Conservation (phyloP, 1,140 invertebrate species). For the Drosophila funebris region DNA sequence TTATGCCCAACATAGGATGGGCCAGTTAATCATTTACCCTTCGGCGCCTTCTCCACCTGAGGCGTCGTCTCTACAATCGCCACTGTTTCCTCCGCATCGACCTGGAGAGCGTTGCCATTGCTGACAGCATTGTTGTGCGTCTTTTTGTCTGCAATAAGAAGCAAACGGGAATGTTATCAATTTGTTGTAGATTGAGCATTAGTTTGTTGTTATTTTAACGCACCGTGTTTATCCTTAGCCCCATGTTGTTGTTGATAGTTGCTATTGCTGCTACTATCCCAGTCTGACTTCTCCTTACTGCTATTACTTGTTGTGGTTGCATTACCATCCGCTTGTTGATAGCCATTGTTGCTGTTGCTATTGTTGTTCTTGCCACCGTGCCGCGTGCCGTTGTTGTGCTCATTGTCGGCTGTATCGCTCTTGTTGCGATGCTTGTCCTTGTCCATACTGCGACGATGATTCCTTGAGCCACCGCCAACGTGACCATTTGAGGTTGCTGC, state of each 20-base stretch:
- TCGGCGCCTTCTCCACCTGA: conserved; percentile 69
- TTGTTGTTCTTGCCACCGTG: conserved; percentile 52
- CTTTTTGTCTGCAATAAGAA: conserved; percentile 60
- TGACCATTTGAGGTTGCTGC: conserved; percentile 79
- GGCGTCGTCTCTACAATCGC: conserved; percentile 48
- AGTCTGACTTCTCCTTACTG: conserved; percentile 79
- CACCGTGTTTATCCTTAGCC: conserved; percentile 68
- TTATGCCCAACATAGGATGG: neutral
- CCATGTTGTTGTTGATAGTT: conserved; percentile 63
- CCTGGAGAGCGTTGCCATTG: conserved; percentile 73
- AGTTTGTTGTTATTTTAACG: conserved; percentile 20
- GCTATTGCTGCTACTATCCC: conserved; percentile 65
- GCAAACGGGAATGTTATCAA: conserved; percentile 15
- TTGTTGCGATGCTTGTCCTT: conserved; percentile 81
- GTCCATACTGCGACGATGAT: conserved; percentile 78
- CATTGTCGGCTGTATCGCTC: conserved; percentile 56
- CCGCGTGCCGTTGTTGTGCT: conserved; percentile 61
- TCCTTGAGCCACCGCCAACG: conserved; percentile 59
- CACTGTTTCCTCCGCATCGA: conserved; percentile 63
- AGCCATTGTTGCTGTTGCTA: conserved; percentile 50
- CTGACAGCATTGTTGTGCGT: conserved; percentile 47
- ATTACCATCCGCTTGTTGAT: conserved; percentile 58
- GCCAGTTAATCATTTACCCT: conserved; percentile 57
- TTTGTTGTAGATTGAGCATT: conserved; percentile 9
- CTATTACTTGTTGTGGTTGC: conserved; percentile 61